Conservation (phyloP, 2,113 vertebrate species). For the Onychorhynchus coronatus region DNA sequence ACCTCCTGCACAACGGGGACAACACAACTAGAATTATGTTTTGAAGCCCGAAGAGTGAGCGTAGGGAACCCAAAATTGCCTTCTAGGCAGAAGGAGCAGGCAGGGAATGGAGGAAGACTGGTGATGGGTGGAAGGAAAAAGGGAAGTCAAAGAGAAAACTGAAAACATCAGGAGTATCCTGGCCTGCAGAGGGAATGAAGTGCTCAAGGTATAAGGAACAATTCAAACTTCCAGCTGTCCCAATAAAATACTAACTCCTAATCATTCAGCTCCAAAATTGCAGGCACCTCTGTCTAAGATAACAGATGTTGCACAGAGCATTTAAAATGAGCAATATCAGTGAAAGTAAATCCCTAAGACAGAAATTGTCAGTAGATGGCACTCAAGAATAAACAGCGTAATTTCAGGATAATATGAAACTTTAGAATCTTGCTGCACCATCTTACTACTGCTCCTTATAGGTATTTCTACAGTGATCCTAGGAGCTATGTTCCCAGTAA, state of each 20-base stretch:
- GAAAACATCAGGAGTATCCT: not conserved
- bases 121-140: not conserved
- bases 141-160: not conserved
- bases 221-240: not conserved
- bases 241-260: not conserved
- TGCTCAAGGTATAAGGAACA: not conserved
- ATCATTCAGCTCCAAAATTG: not conserved
- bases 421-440: not conserved
- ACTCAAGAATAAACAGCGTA: constrained; percentile 45
- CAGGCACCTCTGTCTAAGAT: not conserved
- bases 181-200: not conserved
- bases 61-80: not conserved
- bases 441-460: not conserved
- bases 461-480: not conserved
- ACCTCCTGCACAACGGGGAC: not conserved
- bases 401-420: not conserved
- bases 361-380: constrained; percentile 38
- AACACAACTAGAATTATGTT: not conserved
- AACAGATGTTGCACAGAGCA: not conserved
- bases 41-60: not conserved
- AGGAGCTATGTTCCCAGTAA: not conserved
- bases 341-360: not conserved
- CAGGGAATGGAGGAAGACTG: not conserved
- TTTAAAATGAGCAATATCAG: not conserved
- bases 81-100: not conserved